Evolutionary conservation across 53 echinoderm and acorn worm species (phyloP).

Genomic region (Patiria pectinifera): DNA sequence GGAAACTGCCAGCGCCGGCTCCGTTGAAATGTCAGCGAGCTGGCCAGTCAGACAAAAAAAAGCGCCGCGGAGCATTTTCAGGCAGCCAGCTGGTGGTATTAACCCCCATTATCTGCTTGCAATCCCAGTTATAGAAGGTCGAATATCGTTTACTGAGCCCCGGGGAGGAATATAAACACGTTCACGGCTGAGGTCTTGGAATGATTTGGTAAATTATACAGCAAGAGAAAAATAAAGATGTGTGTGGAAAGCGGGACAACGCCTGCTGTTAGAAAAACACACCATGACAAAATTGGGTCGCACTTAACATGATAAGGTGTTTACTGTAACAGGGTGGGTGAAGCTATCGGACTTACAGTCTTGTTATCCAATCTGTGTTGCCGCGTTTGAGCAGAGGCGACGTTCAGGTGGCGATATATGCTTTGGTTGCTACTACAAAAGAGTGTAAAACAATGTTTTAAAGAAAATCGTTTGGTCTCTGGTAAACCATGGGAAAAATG

Average conservation of each 20-base stretch:
- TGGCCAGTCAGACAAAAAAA: conserved; percentile 16
- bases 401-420: too few species aligned
- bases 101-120: conserved; percentile 54
- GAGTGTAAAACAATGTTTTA: too few species aligned
- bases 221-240: conserved; percentile 2
- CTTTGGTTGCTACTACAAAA: too few species aligned
- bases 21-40: conserved; percentile 40
- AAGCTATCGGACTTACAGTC: neutral
- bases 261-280: conserved; percentile 49
- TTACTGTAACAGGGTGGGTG: neutral
- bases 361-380: neutral
- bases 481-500: too few species aligned
- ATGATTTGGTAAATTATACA: conserved; percentile 40
- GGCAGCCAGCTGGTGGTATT: conserved; percentile 35
- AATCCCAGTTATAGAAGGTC: conserved; percentile 19
- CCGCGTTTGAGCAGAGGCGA: too few species aligned
- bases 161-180: conserved; percentile 49
- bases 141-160: conserved; percentile 44
- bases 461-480: too few species aligned
- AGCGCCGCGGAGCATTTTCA: neutral
- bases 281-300: neutral
- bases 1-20: conserved; percentile 12
- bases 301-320: neutral
- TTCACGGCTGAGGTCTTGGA: neutral
- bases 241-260: conserved; percentile 2